Evolutionary conservation across 30 jellyfish, hydroid and myxozoan genomes (phyloP).

Genomic region (Mastigias papua): DNA sequence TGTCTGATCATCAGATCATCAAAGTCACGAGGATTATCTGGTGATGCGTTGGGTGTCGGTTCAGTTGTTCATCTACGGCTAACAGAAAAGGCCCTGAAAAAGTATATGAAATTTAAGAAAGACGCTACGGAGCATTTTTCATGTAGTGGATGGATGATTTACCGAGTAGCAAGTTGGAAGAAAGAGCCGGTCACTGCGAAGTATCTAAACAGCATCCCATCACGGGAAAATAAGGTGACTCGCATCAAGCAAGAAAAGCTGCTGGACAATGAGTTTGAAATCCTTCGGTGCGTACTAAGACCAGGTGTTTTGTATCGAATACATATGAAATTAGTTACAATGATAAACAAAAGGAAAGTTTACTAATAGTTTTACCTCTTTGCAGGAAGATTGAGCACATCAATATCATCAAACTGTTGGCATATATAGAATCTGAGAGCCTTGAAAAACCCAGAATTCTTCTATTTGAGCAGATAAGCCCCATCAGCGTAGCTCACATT

Average conservation of each 20-base stretch:
- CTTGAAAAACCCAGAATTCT: not conserved
- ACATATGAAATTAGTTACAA: too few relatives aligned
- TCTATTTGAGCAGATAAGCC: constrained; percentile 21
- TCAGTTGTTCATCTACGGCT: not conserved
- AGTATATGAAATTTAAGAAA: not conserved
- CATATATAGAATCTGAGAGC: constrained; percentile 6
- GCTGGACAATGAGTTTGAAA: constrained; percentile 22
- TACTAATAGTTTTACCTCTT: not conserved
- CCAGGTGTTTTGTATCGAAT: not conserved
- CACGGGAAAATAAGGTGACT: not conserved
- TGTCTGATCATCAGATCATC: not conserved
- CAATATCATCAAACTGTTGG: constrained; percentile 25
- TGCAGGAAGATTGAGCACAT: constrained; percentile 30
- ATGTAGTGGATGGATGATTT: constrained; percentile 35
- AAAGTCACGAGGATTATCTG: not conserved
- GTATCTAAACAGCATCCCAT: not conserved
- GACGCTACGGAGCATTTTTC: not conserved
- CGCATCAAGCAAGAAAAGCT: constrained; percentile 1
- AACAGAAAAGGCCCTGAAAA: not conserved
- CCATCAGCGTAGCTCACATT: constrained; percentile 11
- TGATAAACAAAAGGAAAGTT: not conserved
- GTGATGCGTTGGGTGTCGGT: not conserved
- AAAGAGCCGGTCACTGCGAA: constrained; percentile 7
- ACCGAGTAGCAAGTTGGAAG: not conserved
- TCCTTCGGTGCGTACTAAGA: not conserved